Base-by-base conservation (phyloP, 2,113 vertebrate species). In the Peromyscus maniculatus region DNA sequence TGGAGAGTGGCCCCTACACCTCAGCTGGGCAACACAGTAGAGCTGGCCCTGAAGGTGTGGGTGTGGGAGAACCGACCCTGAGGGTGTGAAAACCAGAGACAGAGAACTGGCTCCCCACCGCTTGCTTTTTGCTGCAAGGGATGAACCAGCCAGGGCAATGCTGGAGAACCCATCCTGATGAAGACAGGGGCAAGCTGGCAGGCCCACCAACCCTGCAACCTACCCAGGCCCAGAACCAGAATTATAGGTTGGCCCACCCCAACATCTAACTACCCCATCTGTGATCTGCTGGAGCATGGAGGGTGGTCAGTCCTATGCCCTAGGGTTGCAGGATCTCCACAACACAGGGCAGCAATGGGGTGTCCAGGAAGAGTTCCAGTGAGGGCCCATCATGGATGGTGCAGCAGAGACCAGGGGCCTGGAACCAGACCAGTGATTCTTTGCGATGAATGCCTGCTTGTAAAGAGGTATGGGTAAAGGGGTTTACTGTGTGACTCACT, bases 361-460 rank as follows among this genome's bases (percentile, higher is more conserved):
- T 19, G 69, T 72, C 36, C 69, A 72, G 69, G 36, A 72, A 72
- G 36, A 72, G 69, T n/a, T 16, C 69, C 69, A 72, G 36, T 17
- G 69, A 72, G 16, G 36, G 16, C 17, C 7, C 36, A 72, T 36
- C 7, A 7, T 72, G 3, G 3, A n/a, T n/a, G 69, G 69, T 3
- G 16, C 69, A n/a, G 69, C 7, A n/a, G 69, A n/a, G 36, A n/a
- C 36, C 17, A n/a, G 36, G 69, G 36, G 17, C 69, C 69, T 72
- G 0, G 3, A n/a, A 72, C 17, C 36, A 72, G 36, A 19, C 33
- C 33, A 72, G 17, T 36, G 69, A n/a, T n/a, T 72, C 17, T 72
- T 72, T 72, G 17, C 36, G 3, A 72, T 9, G 17, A 72, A 72
- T 1, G 2, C 5, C 67, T 36, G 15, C 1, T 0, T n/a, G 0